Evolutionary conservation across 2,888 invertebrate genomes (phyloP).

Genomic region (Apotomis turbidana): DNA sequence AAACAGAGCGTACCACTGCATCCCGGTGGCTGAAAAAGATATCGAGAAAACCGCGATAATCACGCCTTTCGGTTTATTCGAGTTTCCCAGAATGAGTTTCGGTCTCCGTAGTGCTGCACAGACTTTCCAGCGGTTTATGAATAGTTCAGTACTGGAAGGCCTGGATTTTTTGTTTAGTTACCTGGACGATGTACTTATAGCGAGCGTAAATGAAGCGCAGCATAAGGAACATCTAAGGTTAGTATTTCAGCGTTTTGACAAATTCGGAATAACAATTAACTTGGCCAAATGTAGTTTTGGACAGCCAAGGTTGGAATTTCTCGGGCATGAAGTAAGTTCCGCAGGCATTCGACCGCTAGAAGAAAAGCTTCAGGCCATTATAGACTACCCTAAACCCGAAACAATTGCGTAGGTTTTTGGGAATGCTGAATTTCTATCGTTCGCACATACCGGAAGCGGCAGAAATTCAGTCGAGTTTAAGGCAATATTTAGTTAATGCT

Average conservation of each 20-base stretch:
- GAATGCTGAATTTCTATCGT: background rate
- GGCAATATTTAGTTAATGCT: too few relatives aligned
- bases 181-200: too few relatives aligned
- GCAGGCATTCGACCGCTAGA: background rate
- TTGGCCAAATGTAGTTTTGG: background rate
- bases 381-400: background rate
- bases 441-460: background rate
- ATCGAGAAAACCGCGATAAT: conserved; percentile 43
- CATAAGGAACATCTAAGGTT: background rate
- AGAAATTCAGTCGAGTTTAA: too few relatives aligned
- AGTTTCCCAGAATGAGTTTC: background rate
- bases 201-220: too few relatives aligned
- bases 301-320: background rate
- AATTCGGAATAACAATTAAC: background rate
- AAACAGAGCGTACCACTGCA: conserved; percentile 42
- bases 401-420: background rate
- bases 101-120: conserved; percentile 24
- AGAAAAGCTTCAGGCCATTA: background rate
- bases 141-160: too few relatives aligned
- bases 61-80: conserved; percentile 8
- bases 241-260: background rate
- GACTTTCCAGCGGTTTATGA: too few relatives aligned
- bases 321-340: background rate
- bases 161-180: too few relatives aligned
- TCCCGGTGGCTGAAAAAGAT: conserved; percentile 27